These are phyloP conservation scores for Zygothrica quintamaculata DNA, from an alignment of 2,888 invertebrate species.

Conservation along the genomic window DNA sequence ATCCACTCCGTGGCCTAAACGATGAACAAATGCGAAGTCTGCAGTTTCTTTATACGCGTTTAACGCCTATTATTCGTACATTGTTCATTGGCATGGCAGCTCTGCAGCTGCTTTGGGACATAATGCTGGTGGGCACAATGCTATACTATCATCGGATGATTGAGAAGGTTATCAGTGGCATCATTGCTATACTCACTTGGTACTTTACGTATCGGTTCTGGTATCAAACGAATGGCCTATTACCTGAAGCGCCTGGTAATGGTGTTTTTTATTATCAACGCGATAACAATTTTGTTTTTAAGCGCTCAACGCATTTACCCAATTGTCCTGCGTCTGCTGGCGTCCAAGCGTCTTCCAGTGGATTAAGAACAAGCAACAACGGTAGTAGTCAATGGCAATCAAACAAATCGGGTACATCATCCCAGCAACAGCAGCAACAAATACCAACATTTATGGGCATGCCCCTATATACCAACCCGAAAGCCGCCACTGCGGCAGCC, in stretches of 20 bases:
- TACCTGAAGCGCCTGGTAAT: slow-evolving; percentile 91
- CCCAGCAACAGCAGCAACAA: slow-evolving; percentile 56
- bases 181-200: slow-evolving; percentile 95
- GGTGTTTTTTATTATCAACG: slow-evolving; percentile 91
- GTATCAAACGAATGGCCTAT: slow-evolving; percentile 87
- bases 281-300: slow-evolving; percentile 79
- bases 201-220: slow-evolving; percentile 94
- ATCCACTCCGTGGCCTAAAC: slow-evolving; percentile 89
- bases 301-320: slow-evolving; percentile 75
- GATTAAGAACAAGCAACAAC: slow-evolving; percentile 33
- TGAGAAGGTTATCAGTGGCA: slow-evolving; percentile 95
- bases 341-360: slow-evolving; percentile 32
- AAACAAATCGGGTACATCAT: slow-evolving; percentile 5
- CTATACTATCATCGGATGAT: slow-evolving; percentile 98
- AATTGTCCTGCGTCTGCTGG: slow-evolving; percentile 18
- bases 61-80: slow-evolving; percentile 92
- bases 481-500: slow-evolving; percentile 61
- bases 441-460: slow-evolving; percentile 91
- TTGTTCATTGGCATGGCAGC: slow-evolving; percentile 91
- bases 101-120: slow-evolving; percentile 95
- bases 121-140: slow-evolving; percentile 96
- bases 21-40: slow-evolving; percentile 89
- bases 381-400: slow-evolving; percentile 62
- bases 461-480: slow-evolving; percentile 87
- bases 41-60: slow-evolving; percentile 90